phyloP scores from a whole-genome alignment of 2,888 invertebrate genomes.

The Amphimallon solstitiale region DNA sequence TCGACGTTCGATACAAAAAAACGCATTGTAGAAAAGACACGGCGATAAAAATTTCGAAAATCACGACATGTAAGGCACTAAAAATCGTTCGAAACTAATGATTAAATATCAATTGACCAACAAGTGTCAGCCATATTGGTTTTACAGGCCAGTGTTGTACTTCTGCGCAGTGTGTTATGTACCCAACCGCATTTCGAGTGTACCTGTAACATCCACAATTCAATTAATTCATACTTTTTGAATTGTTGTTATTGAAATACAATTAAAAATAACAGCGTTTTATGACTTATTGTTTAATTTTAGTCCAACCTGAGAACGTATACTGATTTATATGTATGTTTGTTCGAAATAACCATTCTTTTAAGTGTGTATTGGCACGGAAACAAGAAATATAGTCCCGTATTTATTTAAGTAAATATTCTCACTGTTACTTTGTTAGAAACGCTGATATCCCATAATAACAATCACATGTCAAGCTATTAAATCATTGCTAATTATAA shows the following conservation, averaged over 20 bases:
- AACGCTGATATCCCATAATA: too few species aligned
- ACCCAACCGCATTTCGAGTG: constrained; percentile 17
- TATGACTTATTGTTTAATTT: background rate
- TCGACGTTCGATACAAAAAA: constrained; percentile 7
- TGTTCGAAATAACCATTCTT: too few species aligned
- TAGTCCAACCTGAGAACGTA: background rate
- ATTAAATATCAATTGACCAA: constrained; percentile 58
- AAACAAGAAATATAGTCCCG: too few species aligned
- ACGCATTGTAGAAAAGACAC: constrained; percentile 16
- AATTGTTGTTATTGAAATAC: too few species aligned
- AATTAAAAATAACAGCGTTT: too few species aligned
- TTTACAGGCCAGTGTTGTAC: constrained; percentile 41
- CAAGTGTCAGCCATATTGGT: constrained; percentile 64
- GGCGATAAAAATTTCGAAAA: constrained; percentile 46
- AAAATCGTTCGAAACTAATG: constrained; percentile 52
- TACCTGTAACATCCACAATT: too few species aligned
- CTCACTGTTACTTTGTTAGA: too few species aligned
- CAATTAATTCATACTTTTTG: too few species aligned
- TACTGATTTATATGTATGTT: too few species aligned
- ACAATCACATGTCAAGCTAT: background rate
- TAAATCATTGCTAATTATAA: constrained; percentile 19
- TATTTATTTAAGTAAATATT: too few species aligned
- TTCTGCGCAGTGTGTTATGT: constrained; percentile 42
- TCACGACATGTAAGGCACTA: constrained; percentile 54
- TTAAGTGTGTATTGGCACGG: too few species aligned